Evolutionary conservation across 2,888 invertebrate genomes (phyloP), one percentile per base, ranked within the genome.

Genomic region (Spisula subtruncata): DNA sequence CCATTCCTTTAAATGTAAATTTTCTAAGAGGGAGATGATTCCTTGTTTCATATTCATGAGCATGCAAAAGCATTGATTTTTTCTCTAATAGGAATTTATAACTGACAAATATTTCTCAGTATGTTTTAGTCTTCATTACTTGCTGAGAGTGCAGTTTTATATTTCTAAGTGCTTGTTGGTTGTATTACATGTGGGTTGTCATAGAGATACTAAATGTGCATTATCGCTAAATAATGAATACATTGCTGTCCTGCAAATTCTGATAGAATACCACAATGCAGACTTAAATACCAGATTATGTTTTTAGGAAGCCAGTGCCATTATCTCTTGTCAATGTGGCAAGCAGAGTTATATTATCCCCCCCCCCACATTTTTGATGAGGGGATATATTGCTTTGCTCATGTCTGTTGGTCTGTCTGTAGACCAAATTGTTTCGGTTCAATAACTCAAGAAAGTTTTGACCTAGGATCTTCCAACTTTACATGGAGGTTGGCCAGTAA

Each of bases 21-120:
- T 66, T n/a, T 66, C 60, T 66, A 25, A n/a, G 60, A 66, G 60
- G 60, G 25, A 25, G 25, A 66, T 66, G 25, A 66, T n/a, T 25
- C 60, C 60, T n/a, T 66, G 25, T 66, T 66, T 25, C 25, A 66
- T 66, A 66, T 66, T 66, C 25, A 66, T 66, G 60, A 66, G 25
- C 25, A 66, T 66, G 60, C 10, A 25, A 0, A 66, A 10, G 25
- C 60, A 66, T 66, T 66, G 60, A 66, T 66, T 66, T 56, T 25
- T 66, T 66, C 60, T 66, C 60, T 66, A 66, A 66, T 25, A 66
- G 60, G 60, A 66, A 25, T 66, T 66, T 66, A 66, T 66, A 66
- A 66, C 25, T 66, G 60, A 66, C 60, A 66, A 25, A 66, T 41
- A 41, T 25, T 66, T 2, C 60, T 66, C 25, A 25, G 25, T 25